Base-by-base conservation (phyloP, 2,888 invertebrate species). In the Melanophora roralis region DNA sequence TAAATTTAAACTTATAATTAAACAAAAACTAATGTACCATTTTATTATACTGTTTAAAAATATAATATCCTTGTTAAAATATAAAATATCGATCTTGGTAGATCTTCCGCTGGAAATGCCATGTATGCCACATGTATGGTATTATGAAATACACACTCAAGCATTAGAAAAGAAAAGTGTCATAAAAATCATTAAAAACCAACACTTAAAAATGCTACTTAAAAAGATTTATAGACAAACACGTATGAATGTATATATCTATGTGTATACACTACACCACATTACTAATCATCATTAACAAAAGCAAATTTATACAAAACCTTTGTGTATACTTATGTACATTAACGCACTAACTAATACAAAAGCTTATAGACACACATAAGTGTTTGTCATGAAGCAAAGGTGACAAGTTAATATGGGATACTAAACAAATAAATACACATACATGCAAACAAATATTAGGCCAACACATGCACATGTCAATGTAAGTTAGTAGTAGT, bases 351-450 rank as follows among this genome's bases (percentile, higher is more conserved):
- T 27, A 27, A 60, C 43, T 27, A 27, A 27, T 27, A 27, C 27
- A 27, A 27, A 6, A 27, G n/a, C n/a, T n/a, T n/a, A n/a, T n/a
- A 34, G 32, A 5, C 27, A 45, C 32, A 43, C 60, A 32, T n/a
- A 11, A 60, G 12, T 27, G 0, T 19, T 27, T 21, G 3, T 47
- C 21, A 19, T 12, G 16, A 55, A 36, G 19, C 36, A 55, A 60
- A 60, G 60, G 45, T 45, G 60, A 60, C 60, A 60, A 27, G 60
- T 60, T 45, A 60, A 60, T 60, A 23, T 60, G 6, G 27, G 27
- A 45, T 43, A 16, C 32, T 45, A 60, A 32, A 27, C 19, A 59
- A 23, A 21, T 40, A 1, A 40, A 23, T 34, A 45, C 45, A 45
- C 6, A 11, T 45, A 11, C 6, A n/a, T 27, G 6, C 27, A 27